These are phyloP conservation scores for Cyaniris semiargus DNA, from an alignment of 2,888 invertebrate genomes.

Conservation along the genomic window DNA sequence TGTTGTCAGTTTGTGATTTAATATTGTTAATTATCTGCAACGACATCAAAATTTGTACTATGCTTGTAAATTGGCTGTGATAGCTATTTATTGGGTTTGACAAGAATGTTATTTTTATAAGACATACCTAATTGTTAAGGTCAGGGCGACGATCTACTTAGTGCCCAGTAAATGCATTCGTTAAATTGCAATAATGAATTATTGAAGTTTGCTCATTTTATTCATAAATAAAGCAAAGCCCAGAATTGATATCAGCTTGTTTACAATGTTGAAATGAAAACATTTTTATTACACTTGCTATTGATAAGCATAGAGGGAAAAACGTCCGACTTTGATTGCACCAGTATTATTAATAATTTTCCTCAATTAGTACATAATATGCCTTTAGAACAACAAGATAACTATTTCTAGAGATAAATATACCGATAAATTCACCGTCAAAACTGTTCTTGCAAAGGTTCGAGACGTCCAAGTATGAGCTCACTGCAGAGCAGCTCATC, in stretches of 20 bases:
- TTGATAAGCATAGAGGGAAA: not conserved
- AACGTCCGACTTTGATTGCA: not conserved
- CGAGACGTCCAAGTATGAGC: constrained; percentile 92
- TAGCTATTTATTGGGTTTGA: not conserved
- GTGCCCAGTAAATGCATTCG: not conserved
- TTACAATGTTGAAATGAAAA: not conserved
- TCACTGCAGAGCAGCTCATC: constrained; percentile 92
- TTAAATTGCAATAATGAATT: not conserved
- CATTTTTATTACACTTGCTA: not conserved
- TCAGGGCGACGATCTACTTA: not conserved
- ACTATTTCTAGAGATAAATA: not conserved
- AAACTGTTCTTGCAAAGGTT: constrained; percentile 77
- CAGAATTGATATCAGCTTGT: not conserved
- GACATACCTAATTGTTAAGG: too few species aligned
- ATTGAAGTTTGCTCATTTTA: not conserved
- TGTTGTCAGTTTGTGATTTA: not conserved
- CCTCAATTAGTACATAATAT: not conserved
- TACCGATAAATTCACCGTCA: not conserved
- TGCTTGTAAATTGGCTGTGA: not conserved
- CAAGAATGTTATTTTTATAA: not conserved
- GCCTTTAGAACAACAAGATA: not conserved
- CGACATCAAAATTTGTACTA: not conserved
- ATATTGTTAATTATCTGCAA: not conserved
- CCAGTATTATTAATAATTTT: not conserved
- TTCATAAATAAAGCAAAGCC: not conserved